Percentiles rank a stretch among this genome's conserved stretches.
phyloP scores from a whole-genome alignment of 2,888 invertebrate species.

The Cotesia congregata region DNA sequence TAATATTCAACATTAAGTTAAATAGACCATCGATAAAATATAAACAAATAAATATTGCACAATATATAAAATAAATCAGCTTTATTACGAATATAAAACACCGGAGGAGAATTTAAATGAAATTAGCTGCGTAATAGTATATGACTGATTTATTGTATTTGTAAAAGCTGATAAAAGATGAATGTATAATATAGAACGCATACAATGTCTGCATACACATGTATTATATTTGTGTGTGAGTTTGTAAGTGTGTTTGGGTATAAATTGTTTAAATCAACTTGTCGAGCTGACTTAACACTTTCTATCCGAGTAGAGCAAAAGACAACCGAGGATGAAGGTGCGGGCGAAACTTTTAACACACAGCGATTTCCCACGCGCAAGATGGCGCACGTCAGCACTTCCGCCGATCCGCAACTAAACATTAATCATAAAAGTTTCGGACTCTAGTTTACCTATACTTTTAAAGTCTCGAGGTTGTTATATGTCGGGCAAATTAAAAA shows the following conservation, averaged over 20 bases:
- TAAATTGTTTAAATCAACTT: not conserved
- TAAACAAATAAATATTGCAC: not conserved
- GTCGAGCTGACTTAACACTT: conserved; percentile 22
- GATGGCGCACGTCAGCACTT: conserved; percentile 35
- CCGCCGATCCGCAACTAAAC: conserved; percentile 31
- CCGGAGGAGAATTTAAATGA: not conserved
- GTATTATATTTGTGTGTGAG: no score
- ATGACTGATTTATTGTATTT: not conserved
- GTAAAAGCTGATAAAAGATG: not conserved
- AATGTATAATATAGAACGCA: not conserved
- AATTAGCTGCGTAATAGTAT: not conserved
- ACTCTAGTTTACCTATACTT: conserved; percentile 9
- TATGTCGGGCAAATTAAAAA: not conserved
- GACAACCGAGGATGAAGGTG: conserved; percentile 7
- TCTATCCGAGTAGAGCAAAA: not conserved
- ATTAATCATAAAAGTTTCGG: conserved; percentile 51
- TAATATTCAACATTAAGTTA: not conserved
- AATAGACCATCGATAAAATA: not conserved
- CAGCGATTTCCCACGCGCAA: conserved; percentile 28
- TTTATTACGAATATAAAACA: not conserved
- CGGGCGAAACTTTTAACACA: conserved; percentile 13
- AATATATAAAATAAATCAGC: not conserved
- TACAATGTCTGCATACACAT: no score
- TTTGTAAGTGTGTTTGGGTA: not conserved
- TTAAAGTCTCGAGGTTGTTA: conserved; percentile 4